phyloP scores from a whole-genome alignment of 2,113 vertebrate genomes.

The Brachyhypopomus gauderio region DNA sequence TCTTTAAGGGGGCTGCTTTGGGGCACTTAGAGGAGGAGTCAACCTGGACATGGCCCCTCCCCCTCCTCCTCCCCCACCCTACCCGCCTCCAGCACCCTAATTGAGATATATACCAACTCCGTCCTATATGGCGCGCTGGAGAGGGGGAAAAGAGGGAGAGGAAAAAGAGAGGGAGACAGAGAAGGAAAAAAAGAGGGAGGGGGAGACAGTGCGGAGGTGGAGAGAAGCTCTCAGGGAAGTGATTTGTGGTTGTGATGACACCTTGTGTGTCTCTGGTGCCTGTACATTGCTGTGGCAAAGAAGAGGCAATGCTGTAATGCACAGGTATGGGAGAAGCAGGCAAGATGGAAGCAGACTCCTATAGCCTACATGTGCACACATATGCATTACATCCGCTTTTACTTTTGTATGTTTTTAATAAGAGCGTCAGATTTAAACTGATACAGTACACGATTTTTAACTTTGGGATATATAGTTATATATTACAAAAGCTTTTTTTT shows the following conservation, averaged over 20 bases:
- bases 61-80: constrained; percentile 24
- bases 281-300: constrained; percentile 56
- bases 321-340: background rate
- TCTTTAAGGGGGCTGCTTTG: constrained; percentile 56
- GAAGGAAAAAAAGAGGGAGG: constrained; percentile 30
- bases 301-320: constrained; percentile 46
- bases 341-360: background rate
- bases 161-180: constrained; percentile 17
- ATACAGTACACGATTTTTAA: too few relatives aligned
- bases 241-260: constrained; percentile 69
- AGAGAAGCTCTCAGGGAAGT: constrained; percentile 56
- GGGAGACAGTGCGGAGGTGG: background rate
- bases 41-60: constrained; percentile 43
- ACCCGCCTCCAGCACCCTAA: constrained; percentile 48
- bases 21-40: constrained; percentile 43
- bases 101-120: constrained; percentile 59
- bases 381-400: background rate
- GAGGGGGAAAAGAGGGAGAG: constrained; percentile 17
- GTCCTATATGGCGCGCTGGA: constrained; percentile 52
- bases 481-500: too few relatives aligned
- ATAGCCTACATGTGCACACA: background rate
- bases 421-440: too few relatives aligned
- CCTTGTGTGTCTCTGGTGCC: constrained; percentile 63
- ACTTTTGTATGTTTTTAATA: too few relatives aligned
- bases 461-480: too few relatives aligned